Base-by-base conservation (phyloP, 2,888 invertebrate genomes). In the Tenthredo mesomela region DNA sequence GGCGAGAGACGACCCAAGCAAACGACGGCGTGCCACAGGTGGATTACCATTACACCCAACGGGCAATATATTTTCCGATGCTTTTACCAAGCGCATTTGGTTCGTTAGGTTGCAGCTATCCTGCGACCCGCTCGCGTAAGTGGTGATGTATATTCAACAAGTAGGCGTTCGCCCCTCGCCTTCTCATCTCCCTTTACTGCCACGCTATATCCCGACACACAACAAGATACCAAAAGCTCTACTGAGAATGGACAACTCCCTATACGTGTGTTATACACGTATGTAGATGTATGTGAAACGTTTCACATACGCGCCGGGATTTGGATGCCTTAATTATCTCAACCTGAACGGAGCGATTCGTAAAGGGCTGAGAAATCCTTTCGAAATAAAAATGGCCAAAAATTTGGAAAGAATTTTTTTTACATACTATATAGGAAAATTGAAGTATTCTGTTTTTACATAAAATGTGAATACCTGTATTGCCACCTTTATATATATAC, bases 321-420 rank as follows among this genome's bases (percentile, higher is more conserved):
- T 86, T 86, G 87, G 88, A 89, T 88, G 89, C 88, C 89, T 89
- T 89, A 88, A 88, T 89, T 89, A 89, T 89, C 89, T 88, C 88
- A 84, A 86, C 87, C 87, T 21, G 9, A 40, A 6, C 37, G 21
- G 58, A 84, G 50, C 43, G 65, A 25, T 78, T 71, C 73, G n/a
- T 18, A 43, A n/a, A 9, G 21, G 40, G n/a, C 6, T n/a, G 6
- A 54, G 54, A n/a, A 54, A 54, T 54, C 54, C 7, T 54, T 54
- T 54, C n/a, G 54, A 54, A 54, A 54, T 54, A 54, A 54, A n/a
- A 54, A n/a, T 54, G n/a, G 54, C 54, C 1, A 54, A 54, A n/a
- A n/a, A 54, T 47, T 47, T 47, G 1, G 29, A 12, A 4, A 15
- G 15, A 12, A 4, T n/a, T 54, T 54, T n/a, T n/a, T 54, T n/a